These are phyloP conservation scores for Dicyrtoma fusca DNA, from an alignment of 2,888 invertebrate species.

Conservation along the genomic window DNA sequence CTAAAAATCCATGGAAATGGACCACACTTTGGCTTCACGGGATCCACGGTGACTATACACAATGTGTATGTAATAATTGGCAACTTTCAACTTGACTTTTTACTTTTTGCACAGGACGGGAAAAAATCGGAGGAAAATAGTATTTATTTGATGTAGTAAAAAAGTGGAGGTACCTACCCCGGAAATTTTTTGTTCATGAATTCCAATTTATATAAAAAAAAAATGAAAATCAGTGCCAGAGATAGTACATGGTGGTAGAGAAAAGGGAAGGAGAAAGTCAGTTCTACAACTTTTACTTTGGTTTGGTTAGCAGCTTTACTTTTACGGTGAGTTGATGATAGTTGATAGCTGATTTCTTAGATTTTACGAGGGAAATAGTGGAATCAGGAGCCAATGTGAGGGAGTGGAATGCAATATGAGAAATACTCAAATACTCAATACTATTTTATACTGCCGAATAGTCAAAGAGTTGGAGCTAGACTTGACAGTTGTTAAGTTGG, in stretches of 20 bases:
- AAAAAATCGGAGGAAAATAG: slow-evolving; percentile 6
- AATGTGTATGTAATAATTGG: neutral
- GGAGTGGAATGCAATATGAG: neutral
- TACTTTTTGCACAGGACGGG: too few relatives aligned
- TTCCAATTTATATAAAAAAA: too few relatives aligned
- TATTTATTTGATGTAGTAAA: slow-evolving; percentile 23
- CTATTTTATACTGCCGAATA: too few relatives aligned
- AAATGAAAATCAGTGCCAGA: too few relatives aligned
- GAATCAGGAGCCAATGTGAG: neutral
- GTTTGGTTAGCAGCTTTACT: neutral
- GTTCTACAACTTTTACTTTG: neutral
- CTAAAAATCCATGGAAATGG: too few relatives aligned
- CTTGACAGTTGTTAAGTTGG: slow-evolving; percentile 11
- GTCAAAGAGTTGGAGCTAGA: neutral
- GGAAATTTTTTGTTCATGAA: too few relatives aligned
- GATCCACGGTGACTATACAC: too few relatives aligned
- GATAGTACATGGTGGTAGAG: too few relatives aligned
- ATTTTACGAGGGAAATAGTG: slow-evolving; percentile 3
- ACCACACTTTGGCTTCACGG: too few relatives aligned
- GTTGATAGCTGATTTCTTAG: neutral
- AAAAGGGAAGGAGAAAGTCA: too few relatives aligned
- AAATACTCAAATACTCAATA: slow-evolving; percentile 3
- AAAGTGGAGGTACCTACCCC: neutral
- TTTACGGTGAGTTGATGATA: neutral
- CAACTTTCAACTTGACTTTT: neutral